Evolutionary conservation across 2,797 vertebrate species (phyloP), one percentile per base, ranked within the genome.

Genomic region (Smutsia temminckii): DNA sequence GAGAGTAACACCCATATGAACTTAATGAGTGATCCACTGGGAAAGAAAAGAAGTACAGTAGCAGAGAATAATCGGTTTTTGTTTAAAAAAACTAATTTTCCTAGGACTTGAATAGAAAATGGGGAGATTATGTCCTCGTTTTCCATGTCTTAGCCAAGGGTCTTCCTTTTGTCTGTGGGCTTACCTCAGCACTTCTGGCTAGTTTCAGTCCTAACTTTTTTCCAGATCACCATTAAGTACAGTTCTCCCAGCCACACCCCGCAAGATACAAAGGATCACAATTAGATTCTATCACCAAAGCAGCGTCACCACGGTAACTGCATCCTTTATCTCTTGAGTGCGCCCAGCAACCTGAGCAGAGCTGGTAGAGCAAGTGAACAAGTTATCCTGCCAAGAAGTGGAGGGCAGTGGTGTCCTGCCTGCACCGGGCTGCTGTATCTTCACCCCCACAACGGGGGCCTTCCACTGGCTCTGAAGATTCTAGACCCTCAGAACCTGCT

Each of bases 231-330:
- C 21, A n/a, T 75, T 85, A 63, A 63, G 63, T 87, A 74, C 61
- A 34, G 0, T 85, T 94, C 63, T 91, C 74, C 40, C 61, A 86
- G 5, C 63, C 55, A 80, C 46, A 95, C 27, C 85, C 85, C 14
- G 25, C 34, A 25, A 12, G 59, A 79, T 81, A 84, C 34, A 85
- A 78, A 63, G 68, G 75, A 59, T 94, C 94, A 77, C 93, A 83
- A 63, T 91, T 72, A 40, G 75, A 93, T 95, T 81, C 86, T 71
- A 74, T 96, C 93, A 95, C 87, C 96, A 83, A 97, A 94, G 87
- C 93, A 85, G 83, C 75, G 53, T 97, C 46, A 23, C 96, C 96
- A 92, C 96, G 91, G 94, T 68, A 96, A 96, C 96, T 23, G 8
- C 25, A 89, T 53, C 79, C 25, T 85, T 87, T 93, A 61, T 55